phyloP scores from a whole-genome alignment of 2,113 vertebrate species.

The Blennius ocellaris region DNA sequence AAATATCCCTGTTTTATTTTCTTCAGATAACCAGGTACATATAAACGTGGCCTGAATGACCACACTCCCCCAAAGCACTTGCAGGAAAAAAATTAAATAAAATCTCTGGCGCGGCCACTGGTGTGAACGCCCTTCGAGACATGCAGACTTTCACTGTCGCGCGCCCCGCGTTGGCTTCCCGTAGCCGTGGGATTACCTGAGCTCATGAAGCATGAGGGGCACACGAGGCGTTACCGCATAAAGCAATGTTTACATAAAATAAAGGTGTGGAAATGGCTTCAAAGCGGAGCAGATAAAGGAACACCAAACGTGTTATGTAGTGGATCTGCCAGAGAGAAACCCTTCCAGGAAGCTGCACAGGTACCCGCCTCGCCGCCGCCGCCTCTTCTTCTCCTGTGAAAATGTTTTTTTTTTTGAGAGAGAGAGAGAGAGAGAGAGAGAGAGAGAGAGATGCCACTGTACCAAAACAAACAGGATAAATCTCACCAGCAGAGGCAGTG shows the following conservation, averaged over 20 bases:
- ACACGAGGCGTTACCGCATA: conserved; percentile 36
- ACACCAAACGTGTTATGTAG: conserved; percentile 41
- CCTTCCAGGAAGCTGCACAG: conserved; percentile 41
- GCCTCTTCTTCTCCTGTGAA: conserved; percentile 38
- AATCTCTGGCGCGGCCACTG: no score
- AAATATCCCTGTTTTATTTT: no score
- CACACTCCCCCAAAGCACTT: no score
- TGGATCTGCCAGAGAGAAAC: conserved; percentile 43
- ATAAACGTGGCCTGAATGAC: no score
- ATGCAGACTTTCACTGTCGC: neutral
- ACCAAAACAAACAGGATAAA: conserved; percentile 80
- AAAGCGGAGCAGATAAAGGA: conserved; percentile 59
- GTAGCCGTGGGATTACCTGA: neutral
- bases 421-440: conserved; percentile 6
- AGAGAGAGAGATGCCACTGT: conserved; percentile 65
- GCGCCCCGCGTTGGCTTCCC: conserved; percentile 4
- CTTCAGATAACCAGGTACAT: no score
- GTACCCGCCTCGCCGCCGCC: conserved; percentile 34
- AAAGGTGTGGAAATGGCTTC: conserved; percentile 57
- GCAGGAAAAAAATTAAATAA: no score
- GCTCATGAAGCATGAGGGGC: conserved; percentile 23
- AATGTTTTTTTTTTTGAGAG: conserved; percentile 52
- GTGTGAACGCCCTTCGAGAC: neutral
- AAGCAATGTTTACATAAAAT: conserved; percentile 59
- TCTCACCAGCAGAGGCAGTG: conserved; percentile 74